Conservation (phyloP, 2,888 invertebrate genomes). For the Abscondita cerata region DNA sequence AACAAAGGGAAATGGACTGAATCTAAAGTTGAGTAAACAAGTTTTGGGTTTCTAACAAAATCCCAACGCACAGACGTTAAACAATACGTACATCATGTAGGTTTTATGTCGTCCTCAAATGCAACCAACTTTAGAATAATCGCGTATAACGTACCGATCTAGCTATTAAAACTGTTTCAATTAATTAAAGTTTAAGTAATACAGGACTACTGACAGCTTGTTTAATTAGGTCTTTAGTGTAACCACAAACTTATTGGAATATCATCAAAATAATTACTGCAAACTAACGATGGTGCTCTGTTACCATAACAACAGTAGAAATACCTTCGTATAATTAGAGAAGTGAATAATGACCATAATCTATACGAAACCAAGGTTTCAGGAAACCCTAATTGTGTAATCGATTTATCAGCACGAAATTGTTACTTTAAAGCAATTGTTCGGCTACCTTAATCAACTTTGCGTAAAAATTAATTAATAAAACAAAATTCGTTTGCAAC, state of each 20-base stretch:
- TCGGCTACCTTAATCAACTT: no score
- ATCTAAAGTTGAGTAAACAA: slow-evolving; percentile 28
- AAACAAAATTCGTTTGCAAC: no score
- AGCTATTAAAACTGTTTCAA: no score
- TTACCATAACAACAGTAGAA: slow-evolving; percentile 18
- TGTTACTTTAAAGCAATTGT: no score
- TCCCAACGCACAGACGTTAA: slow-evolving; percentile 4
- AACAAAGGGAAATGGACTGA: slow-evolving; percentile 33
- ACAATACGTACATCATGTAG: slow-evolving; percentile 17
- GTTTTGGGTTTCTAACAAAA: slow-evolving; percentile 26
- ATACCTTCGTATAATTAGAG: slow-evolving; percentile 45
- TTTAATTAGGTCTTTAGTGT: slow-evolving; percentile 1
- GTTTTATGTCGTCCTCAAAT: slow-evolving; percentile 1
- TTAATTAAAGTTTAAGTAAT: background rate
- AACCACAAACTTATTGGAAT: slow-evolving; percentile 10
- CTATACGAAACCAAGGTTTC: slow-evolving; percentile 49
- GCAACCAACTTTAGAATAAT: background rate
- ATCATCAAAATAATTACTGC: slow-evolving; percentile 20
- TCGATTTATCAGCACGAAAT: background rate
- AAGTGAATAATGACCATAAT: slow-evolving; percentile 51
- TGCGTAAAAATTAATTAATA: no score
- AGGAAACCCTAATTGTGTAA: slow-evolving; percentile 19
- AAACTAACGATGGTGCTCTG: slow-evolving; percentile 18
- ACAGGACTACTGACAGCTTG: background rate
- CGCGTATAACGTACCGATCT: no score